phyloP scores from a whole-genome alignment of 2,797 vertebrate genomes.

The Sebastes minor region DNA sequence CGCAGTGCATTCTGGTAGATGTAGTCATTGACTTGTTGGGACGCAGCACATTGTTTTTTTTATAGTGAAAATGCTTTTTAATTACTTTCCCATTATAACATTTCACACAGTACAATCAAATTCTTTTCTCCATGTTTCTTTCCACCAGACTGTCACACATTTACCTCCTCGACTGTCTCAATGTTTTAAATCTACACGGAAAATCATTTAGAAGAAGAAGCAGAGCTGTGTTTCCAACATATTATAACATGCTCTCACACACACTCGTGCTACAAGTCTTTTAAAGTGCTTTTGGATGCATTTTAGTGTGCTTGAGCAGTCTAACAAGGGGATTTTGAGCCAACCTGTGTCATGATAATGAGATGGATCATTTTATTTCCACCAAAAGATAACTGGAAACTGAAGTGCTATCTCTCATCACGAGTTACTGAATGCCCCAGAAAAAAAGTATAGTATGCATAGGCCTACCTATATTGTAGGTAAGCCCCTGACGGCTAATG shows the following conservation, averaged over 20 bases:
- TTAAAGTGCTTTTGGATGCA: conserved; percentile 77
- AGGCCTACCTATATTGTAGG: conserved; percentile 7
- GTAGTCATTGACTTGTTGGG: conserved; percentile 30
- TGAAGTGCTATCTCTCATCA: neutral
- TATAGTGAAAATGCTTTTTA: conserved; percentile 45
- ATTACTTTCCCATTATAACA: conserved; percentile 38
- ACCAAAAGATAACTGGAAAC: neutral
- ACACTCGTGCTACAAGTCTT: conserved; percentile 65
- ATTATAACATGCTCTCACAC: conserved; percentile 52
- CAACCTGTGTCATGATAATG: conserved; percentile 10
- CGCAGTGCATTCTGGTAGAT: conserved; percentile 68
- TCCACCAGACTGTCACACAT: conserved; percentile 4
- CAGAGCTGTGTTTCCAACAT: conserved; percentile 47
- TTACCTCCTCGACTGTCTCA: conserved; percentile 13
- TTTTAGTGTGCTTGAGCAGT: conserved; percentile 65
- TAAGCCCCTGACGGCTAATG: neutral
- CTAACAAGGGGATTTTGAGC: conserved; percentile 34
- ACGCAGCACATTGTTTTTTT: neutral
- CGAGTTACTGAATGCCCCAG: conserved; percentile 25
- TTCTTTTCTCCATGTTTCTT: conserved; percentile 5
- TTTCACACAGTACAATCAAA: conserved; percentile 56
- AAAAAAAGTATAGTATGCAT: conserved; percentile 8
- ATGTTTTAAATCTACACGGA: conserved; percentile 50
- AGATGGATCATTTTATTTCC: conserved; percentile 15
- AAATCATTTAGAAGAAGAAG: conserved; percentile 18